Conservation (phyloP, 2,888 invertebrate genomes). For the Fragum whitleyi region DNA sequence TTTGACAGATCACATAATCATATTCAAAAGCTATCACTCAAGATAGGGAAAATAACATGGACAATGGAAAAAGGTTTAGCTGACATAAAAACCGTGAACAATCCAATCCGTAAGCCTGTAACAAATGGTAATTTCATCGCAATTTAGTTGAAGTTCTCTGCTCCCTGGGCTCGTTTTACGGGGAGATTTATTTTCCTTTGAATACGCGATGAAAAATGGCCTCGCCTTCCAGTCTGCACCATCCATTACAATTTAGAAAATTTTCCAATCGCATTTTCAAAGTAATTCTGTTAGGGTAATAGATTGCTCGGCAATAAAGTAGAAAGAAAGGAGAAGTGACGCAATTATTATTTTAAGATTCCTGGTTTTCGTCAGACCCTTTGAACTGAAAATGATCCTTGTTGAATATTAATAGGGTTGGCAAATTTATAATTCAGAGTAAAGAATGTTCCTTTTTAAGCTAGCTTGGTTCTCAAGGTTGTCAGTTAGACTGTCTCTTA, state of each 20-base stretch:
- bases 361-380: slow-evolving; percentile 1
- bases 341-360: slow-evolving; percentile 16
- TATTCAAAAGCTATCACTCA: no score
- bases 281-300: slow-evolving; percentile 27
- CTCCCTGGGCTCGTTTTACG: slow-evolving; percentile 47
- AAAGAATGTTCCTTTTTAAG: no score
- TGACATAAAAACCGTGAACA: slow-evolving; percentile 13
- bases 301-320: slow-evolving; percentile 20
- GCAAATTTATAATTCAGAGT: no score
- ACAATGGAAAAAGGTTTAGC: background rate
- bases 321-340: slow-evolving; percentile 6
- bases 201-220: slow-evolving; percentile 62
- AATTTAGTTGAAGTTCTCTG: slow-evolving; percentile 34
- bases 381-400: background rate
- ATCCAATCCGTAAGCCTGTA: slow-evolving; percentile 20
- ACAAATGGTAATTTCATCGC: slow-evolving; percentile 68
- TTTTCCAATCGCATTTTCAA: slow-evolving; percentile 41
- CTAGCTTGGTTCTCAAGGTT: no score
- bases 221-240: slow-evolving; percentile 46
- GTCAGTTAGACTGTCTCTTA: no score
- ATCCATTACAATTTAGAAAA: slow-evolving; percentile 52
- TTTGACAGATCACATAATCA: no score
- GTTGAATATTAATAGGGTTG: no score
- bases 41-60: no score
- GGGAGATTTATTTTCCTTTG: slow-evolving; percentile 63